Percentiles rank a stretch among this genome's conserved stretches.
Conservation (phyloP, 2,888 invertebrate species). For the Cartodere bifasciata region DNA sequence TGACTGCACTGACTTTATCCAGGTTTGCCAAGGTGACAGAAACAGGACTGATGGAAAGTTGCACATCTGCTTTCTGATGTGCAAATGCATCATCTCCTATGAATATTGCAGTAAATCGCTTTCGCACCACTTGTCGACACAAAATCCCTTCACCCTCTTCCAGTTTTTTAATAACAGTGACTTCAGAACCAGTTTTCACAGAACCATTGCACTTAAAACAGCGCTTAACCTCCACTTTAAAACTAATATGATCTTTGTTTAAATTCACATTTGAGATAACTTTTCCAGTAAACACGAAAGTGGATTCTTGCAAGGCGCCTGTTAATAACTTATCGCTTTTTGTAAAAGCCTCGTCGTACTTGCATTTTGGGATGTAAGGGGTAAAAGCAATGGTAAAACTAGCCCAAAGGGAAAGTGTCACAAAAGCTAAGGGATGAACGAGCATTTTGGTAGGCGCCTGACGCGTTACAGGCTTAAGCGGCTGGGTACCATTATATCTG, state of each 20-base stretch:
- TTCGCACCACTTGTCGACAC: conserved; percentile 30
- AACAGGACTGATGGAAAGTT: conserved; percentile 31
- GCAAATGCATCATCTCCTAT: conserved; percentile 21
- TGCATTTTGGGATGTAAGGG: conserved; percentile 30
- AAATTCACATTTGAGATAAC: conserved; percentile 28
- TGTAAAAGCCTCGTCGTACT: conserved; percentile 29
- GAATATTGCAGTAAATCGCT: conserved; percentile 33
- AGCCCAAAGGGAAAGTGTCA: too few species aligned
- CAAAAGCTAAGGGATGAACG: too few species aligned
- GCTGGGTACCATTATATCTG: too few species aligned
- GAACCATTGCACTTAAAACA: conserved; percentile 29
- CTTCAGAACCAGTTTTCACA: conserved; percentile 23
- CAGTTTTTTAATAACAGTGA: conserved; percentile 28
- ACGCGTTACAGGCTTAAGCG: too few species aligned
- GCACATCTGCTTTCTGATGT: conserved; percentile 20
- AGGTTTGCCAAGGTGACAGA: conserved; percentile 35
- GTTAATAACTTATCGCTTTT: conserved; percentile 25
- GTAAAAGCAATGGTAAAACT: too few species aligned
- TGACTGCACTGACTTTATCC: conserved; percentile 33
- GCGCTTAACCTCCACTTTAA: conserved; percentile 29
- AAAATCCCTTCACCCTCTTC: conserved; percentile 30
- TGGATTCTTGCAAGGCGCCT: conserved; percentile 23
- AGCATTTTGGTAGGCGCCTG: too few species aligned
- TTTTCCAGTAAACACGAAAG: conserved; percentile 32
- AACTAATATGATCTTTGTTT: conserved; percentile 24